A percentile compares a stretch with the other conserved stretches of the same genome.
Evolutionary conservation across 2,113 vertebrate species (phyloP).

Genomic region (Erythrolamprus reginae): DNA sequence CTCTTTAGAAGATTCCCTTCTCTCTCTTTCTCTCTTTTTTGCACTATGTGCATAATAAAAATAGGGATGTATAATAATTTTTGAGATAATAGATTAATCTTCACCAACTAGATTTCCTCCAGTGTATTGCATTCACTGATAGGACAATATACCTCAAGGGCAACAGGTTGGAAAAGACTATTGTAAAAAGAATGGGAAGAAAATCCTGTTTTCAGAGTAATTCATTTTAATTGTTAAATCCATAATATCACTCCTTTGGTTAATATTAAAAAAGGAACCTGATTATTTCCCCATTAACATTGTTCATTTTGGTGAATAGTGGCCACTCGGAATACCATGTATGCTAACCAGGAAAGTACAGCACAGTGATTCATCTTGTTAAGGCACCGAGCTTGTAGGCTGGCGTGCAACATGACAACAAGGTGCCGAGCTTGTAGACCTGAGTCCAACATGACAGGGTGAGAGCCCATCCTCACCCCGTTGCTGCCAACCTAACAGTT

Average conservation of each 20-base stretch:
- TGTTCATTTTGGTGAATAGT: neutral
- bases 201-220: neutral
- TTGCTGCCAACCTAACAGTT: neutral
- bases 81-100: neutral
- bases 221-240: no score
- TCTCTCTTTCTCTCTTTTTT: neutral
- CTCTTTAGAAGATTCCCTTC: neutral
- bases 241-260: neutral
- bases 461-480: neutral
- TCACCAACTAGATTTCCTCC: neutral
- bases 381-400: neutral
- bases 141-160: neutral
- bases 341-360: neutral
- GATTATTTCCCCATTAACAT: neutral
- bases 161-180: neutral
- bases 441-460: neutral
- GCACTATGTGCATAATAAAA: neutral
- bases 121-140: neutral
- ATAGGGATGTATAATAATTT: neutral
- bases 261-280: neutral
- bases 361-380: no score
- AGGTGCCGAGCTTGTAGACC: neutral
- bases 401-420: no score
- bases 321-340: neutral
- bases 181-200: neutral